Evolutionary conservation across 2,888 invertebrate genomes (phyloP).

Genomic region (Lasius platythorax): DNA sequence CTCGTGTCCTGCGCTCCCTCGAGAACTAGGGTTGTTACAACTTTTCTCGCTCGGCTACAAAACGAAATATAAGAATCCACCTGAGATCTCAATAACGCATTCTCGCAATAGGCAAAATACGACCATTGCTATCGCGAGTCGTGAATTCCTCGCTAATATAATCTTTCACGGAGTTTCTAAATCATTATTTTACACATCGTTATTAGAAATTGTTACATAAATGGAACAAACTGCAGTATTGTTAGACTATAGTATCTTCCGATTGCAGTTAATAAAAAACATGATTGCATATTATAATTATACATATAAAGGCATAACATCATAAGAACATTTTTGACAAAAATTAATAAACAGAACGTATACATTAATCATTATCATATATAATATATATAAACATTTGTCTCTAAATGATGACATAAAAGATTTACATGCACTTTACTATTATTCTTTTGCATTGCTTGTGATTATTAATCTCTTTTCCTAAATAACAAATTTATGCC

Average conservation of each 20-base stretch:
- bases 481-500: background rate
- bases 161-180: conserved; percentile 50
- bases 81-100: conserved; percentile 71
- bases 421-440: background rate
- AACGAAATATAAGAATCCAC: conserved; percentile 75
- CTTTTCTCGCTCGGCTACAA: conserved; percentile 64
- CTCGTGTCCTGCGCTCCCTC: conserved; percentile 63
- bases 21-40: conserved; percentile 72
- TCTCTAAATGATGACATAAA: background rate
- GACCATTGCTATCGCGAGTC: conserved; percentile 35
- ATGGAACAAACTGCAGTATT: conserved; percentile 45
- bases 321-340: background rate
- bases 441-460: background rate
- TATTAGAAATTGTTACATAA: conserved; percentile 16
- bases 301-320: background rate
- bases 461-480: background rate
- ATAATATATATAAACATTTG: background rate
- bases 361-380: background rate
- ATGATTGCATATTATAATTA: background rate
- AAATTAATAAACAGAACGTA: background rate
- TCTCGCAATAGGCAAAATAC: conserved; percentile 67
- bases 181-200: conserved; percentile 53
- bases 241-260: background rate
- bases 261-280: background rate
- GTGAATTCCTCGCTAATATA: conserved; percentile 66